phyloP scores from a whole-genome alignment of 2,113 vertebrate genomes.

The Hyla sarda region DNA sequence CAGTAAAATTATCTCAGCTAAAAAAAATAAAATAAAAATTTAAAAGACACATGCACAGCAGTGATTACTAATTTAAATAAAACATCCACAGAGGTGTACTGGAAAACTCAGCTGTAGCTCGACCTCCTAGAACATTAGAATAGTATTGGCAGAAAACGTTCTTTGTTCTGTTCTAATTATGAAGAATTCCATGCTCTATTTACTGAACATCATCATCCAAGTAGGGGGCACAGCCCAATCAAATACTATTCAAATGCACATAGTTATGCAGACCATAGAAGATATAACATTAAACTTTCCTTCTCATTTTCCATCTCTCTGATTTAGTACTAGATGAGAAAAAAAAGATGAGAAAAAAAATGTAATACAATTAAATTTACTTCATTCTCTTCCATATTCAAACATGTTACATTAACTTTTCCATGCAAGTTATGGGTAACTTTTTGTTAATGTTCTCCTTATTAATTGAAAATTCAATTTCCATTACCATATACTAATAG shows the following conservation, averaged over 20 bases:
- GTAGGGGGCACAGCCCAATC: constrained; percentile 55
- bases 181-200: constrained; percentile 51
- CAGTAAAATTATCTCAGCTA: background rate
- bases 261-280: constrained; percentile 13
- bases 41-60: background rate
- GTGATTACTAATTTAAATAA: constrained; percentile 3
- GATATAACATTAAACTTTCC: constrained; percentile 19
- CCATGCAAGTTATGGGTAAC: background rate
- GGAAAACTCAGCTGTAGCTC: constrained; percentile 37
- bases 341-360: background rate
- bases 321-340: background rate
- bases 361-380: background rate
- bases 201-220: constrained; percentile 52
- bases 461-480: background rate
- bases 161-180: constrained; percentile 49
- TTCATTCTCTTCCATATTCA: background rate
- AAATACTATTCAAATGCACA: constrained; percentile 55
- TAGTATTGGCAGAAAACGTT: constrained; percentile 23
- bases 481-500: background rate
- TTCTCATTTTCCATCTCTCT: constrained; percentile 30
- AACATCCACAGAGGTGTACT: constrained; percentile 4
- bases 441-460: background rate
- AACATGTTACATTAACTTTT: constrained; percentile 7
- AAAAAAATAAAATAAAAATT: background rate
- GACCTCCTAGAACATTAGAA: constrained; percentile 40